phyloP scores from a whole-genome alignment of 2,113 vertebrate species.

The Pitta sordida region DNA sequence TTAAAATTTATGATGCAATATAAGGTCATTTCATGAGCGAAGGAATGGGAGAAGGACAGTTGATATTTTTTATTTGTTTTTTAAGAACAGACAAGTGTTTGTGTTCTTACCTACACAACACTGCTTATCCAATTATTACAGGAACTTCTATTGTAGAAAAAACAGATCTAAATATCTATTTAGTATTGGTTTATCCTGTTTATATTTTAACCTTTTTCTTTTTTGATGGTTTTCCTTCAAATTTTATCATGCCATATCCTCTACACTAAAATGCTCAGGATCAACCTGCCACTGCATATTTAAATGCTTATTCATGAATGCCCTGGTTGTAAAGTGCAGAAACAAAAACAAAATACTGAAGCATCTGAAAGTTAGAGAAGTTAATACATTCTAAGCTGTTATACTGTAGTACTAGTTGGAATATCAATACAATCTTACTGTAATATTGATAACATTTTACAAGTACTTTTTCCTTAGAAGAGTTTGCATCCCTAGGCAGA shows the following conservation, averaged over 20 bases:
- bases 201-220: neutral
- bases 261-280: neutral
- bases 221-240: neutral
- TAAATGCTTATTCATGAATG: neutral
- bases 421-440: neutral
- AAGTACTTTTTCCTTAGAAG: neutral
- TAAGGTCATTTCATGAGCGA: neutral
- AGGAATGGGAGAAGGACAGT: rapidly evolving
- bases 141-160: neutral
- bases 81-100: neutral
- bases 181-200: neutral
- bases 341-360: neutral
- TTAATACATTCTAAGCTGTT: neutral
- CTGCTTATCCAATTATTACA: neutral
- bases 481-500: neutral
- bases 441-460: neutral
- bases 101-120: neutral
- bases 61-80: neutral
- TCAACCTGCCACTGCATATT: neutral
- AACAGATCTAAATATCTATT: neutral
- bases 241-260: neutral
- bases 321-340: neutral
- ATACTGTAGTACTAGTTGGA: neutral
- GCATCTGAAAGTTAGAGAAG: neutral
- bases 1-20: neutral